Evolutionary conservation across 2,797 vertebrate genomes (phyloP).

Genomic region (Gadopsis marmoratus): DNA sequence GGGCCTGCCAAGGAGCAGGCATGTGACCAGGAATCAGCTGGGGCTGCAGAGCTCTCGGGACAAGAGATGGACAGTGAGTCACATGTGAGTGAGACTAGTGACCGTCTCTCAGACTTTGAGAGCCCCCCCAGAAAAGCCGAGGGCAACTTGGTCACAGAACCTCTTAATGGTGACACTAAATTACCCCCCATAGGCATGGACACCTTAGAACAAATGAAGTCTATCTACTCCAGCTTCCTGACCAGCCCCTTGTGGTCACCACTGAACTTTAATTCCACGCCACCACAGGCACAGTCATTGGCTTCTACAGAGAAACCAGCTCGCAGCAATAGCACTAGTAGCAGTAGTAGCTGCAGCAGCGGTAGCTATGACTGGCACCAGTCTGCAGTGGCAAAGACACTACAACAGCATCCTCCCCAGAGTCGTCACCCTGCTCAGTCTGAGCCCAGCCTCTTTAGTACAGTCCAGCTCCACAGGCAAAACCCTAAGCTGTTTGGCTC

Average conservation of each 20-base stretch:
- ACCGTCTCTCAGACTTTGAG: constrained; percentile 93
- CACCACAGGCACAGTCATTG: constrained; percentile 70
- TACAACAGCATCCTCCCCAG: constrained; percentile 93
- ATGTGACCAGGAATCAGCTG: constrained; percentile 91
- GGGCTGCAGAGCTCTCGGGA: constrained; percentile 90
- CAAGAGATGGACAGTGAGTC: constrained; percentile 97
- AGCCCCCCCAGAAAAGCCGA: constrained; percentile 91
- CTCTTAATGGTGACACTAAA: constrained; percentile 73
- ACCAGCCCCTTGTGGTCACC: constrained; percentile 97
- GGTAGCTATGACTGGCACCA: constrained; percentile 99
- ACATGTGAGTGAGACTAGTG: constrained; percentile 94
- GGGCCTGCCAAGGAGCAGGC: constrained; percentile 85
- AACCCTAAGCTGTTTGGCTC: constrained; percentile 97
- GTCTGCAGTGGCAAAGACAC: constrained; percentile 95
- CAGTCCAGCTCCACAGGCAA: constrained; percentile 97
- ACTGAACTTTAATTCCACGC: constrained; percentile 91
- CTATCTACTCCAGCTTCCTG: constrained; percentile 97
- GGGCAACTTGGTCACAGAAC: constrained; percentile 83
- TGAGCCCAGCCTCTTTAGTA: constrained; percentile 96
- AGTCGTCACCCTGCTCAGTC: constrained; percentile 80
- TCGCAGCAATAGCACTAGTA: constrained; percentile 93
- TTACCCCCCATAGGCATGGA: constrained; percentile 87
- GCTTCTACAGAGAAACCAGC: constrained; percentile 87
- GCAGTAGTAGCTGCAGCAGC: constrained; percentile 93
- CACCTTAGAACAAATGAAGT: constrained; percentile 99